phyloP scores from a whole-genome alignment of 2,797 vertebrate genomes.

The Coranthus polyacanthus region DNA sequence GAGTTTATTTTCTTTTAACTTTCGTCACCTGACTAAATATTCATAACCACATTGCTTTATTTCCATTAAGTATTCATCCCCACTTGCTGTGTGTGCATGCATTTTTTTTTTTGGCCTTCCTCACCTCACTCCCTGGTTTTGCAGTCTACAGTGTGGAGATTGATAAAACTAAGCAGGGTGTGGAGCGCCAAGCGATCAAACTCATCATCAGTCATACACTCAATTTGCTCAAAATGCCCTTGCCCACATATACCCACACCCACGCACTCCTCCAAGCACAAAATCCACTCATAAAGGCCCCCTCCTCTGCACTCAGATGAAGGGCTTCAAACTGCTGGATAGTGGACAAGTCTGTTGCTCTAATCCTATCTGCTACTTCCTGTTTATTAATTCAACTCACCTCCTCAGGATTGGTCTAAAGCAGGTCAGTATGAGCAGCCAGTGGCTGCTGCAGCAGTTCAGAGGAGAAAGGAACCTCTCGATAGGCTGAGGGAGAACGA shows the following conservation, averaged over 20 bases:
- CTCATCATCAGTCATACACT: constrained; percentile 36
- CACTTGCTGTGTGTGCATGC: constrained; percentile 53
- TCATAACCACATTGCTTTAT: constrained; percentile 75
- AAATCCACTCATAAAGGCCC: constrained; percentile 52
- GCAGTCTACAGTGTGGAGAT: constrained; percentile 68
- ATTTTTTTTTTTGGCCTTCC: constrained; percentile 38
- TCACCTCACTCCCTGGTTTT: constrained; percentile 63
- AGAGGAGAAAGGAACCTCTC: constrained; percentile 92
- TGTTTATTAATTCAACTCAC: constrained; percentile 65
- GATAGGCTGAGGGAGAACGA: constrained; percentile 92
- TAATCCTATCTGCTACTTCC: constrained; percentile 34
- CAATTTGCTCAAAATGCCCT: constrained; percentile 10
- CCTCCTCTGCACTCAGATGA: constrained; percentile 85
- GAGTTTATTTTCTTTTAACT: constrained; percentile 42
- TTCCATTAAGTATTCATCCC: constrained; percentile 56
- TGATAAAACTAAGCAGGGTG: constrained; percentile 70
- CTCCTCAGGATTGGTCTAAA: constrained; percentile 95
- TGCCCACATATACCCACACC: constrained; percentile 27
- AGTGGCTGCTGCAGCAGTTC: constrained; percentile 80
- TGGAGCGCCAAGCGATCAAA: constrained; percentile 43
- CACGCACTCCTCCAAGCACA: constrained; percentile 34
- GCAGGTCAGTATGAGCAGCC: constrained; percentile 92
- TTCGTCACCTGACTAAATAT: constrained; percentile 71
- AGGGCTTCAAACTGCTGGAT: constrained; percentile 87
- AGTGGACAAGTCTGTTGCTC: constrained; percentile 70